Base-by-base conservation (phyloP, 2,113 vertebrate genomes). In the Trinectes maculatus region DNA sequence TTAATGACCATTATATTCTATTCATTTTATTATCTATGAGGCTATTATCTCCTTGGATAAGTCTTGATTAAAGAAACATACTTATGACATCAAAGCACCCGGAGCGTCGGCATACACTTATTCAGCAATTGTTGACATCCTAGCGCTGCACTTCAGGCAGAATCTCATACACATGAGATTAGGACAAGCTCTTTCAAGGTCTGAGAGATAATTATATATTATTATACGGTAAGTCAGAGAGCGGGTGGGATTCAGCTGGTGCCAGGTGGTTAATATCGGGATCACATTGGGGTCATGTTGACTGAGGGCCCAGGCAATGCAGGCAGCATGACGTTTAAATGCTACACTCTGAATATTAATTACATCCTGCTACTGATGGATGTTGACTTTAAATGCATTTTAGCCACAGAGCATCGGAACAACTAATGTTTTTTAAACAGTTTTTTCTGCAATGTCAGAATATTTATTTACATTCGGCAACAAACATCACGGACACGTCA, bases 41-140 rank as follows among this genome's bases (percentile, higher is more conserved):
- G 61, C 53, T 28, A 68, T 78, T 78, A 74, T 82, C 70, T 82
- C 40, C 39, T 33, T 36, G 60, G 60, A 68, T 77, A 71, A 66
- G 67, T 85, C 72, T 64, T 80, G 74, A 83, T 83, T 85, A 77
- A 78, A 87, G 75, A 85, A 87, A 87, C 71, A 84, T 65, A 56
- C 68, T 74, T 54, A 26, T 7, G 12, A 49, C 74, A 77, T 79
- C 73, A 79, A 72, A 84, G 58, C 55, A 44, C 63, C 59, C 53
- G 15, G 37, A 80, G 73, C 68, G 24, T 29, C 15, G n/a, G 43
- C 21, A 53, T 59, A 31, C 24, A 60, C 71, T 85, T 57, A 77
- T 77, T 74, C 73, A 82, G 83, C 66, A 52, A 28, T 57, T 79
- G 76, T 71, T 77, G 72, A 74, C 71, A 54, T 66, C 49, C 37